phyloP scores from a whole-genome alignment of 2,888 invertebrate genomes.

The Phyllotreta cruciferae region DNA sequence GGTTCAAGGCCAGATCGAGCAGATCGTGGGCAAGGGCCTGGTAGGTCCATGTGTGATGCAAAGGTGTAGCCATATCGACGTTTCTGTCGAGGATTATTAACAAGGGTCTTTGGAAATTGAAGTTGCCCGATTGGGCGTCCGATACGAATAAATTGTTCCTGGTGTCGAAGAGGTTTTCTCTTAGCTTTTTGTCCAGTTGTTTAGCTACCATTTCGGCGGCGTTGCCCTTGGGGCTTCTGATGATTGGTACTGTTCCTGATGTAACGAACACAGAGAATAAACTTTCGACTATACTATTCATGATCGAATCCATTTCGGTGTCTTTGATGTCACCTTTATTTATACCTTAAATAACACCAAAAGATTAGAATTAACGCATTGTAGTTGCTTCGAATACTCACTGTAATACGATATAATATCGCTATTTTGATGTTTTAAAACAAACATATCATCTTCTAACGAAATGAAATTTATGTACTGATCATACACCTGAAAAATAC shows the following conservation, averaged over 20 bases:
- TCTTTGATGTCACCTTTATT: constrained; percentile 94
- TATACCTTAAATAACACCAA: constrained; percentile 70
- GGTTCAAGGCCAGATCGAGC: constrained; percentile 87
- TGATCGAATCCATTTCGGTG: constrained; percentile 91
- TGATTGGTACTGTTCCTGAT: constrained; percentile 83
- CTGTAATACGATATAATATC: constrained; percentile 92
- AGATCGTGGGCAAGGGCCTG: constrained; percentile 98
- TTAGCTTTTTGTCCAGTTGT: constrained; percentile 94
- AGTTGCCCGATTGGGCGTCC: constrained; percentile 78
- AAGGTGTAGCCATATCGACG: constrained; percentile 95
- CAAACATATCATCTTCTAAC: constrained; percentile 96
- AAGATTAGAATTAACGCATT: neutral
- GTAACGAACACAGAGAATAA: constrained; percentile 98
- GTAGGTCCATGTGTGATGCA: constrained; percentile 99
- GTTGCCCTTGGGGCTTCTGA: constrained; percentile 91
- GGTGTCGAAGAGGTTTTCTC: constrained; percentile 96
- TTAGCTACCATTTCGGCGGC: constrained; percentile 99
- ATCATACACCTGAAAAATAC: constrained; percentile 77
- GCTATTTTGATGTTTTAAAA: constrained; percentile 90
- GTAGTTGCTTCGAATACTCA: constrained; percentile 56
- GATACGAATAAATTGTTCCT: constrained; percentile 94
- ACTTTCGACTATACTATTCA: constrained; percentile 95
- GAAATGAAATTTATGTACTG: constrained; percentile 99
- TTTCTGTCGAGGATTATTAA: constrained; percentile 92
- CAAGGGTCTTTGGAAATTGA: constrained; percentile 92